Conservation (phyloP, 2,888 invertebrate species). For the Pimpla rufipes region DNA sequence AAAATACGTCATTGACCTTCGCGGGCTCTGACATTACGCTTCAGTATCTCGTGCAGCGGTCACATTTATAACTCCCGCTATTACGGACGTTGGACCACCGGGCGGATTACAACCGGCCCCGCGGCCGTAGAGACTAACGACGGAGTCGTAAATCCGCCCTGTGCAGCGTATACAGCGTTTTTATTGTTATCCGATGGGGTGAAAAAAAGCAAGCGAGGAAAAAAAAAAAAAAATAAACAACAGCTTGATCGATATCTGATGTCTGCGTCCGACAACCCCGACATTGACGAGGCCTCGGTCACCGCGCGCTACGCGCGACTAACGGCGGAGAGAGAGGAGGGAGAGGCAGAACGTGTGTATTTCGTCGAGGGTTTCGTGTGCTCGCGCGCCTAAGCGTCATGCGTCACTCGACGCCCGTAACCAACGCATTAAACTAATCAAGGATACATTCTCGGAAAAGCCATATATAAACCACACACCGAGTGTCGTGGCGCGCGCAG, state of each 20-base stretch:
- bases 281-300: constrained; percentile 19
- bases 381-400: constrained; percentile 36
- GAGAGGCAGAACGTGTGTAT: constrained; percentile 13
- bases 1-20: too few relatives aligned
- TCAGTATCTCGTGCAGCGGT: too few relatives aligned
- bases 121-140: neutral
- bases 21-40: too few relatives aligned
- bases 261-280: neutral
- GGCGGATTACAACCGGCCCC: too few relatives aligned
- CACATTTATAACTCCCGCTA: too few relatives aligned
- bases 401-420: constrained; percentile 26
- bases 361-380: constrained; percentile 17
- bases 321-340: too few relatives aligned
- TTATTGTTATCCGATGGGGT: neutral
- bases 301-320: neutral
- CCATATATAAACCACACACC: constrained; percentile 32
- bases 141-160: neutral
- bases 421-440: constrained; percentile 60
- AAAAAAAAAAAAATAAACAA: neutral
- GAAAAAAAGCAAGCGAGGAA: neutral
- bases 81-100: too few relatives aligned
- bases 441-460: constrained; percentile 50
- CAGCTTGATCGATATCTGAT: neutral
- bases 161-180: neutral
- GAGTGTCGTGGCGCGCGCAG: constrained; percentile 19